A percentile compares a stretch with the other conserved stretches of the same genome.
These are phyloP conservation scores for Clanis bilineata DNA, from an alignment of 2,888 invertebrate genomes.

Conservation along the genomic window DNA sequence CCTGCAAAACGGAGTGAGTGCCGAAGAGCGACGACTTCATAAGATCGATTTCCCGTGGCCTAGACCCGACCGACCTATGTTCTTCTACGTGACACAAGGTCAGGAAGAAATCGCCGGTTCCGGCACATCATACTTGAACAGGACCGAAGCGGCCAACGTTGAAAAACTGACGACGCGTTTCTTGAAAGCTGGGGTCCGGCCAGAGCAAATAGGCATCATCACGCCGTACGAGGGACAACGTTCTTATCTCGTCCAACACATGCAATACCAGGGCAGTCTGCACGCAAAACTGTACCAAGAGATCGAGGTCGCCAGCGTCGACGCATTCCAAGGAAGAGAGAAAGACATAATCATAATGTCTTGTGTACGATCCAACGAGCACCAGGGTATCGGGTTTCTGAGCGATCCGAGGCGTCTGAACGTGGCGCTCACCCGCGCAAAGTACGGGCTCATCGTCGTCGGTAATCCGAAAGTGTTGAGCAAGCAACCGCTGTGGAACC, in stretches of 20 bases:
- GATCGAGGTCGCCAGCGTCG: constrained; percentile 99
- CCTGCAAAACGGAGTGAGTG: constrained; percentile 98
- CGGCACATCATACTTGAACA: constrained; percentile 98
- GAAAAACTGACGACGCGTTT: constrained; percentile 98
- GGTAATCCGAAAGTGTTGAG: constrained; percentile 99
- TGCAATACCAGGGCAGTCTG: constrained; percentile 99
- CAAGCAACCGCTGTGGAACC: constrained; percentile 99
- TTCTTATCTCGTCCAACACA: constrained; percentile 98
- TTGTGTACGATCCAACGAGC: constrained; percentile 98
- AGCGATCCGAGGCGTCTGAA: constrained; percentile 99
- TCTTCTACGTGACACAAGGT: constrained; percentile 98
- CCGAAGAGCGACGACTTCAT: constrained; percentile 94
- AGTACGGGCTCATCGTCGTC: constrained; percentile 98
- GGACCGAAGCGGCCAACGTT: constrained; percentile 99
- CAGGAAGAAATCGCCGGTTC: constrained; percentile 99
- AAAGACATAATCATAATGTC: constrained; percentile 99
- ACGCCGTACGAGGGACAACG: constrained; percentile 99
- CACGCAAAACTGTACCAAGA: constrained; percentile 98
- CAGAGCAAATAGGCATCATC: constrained; percentile 99
- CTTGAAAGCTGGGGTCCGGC: constrained; percentile 96
- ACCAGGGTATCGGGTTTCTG: constrained; percentile 99
- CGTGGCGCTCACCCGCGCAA: constrained; percentile 98
- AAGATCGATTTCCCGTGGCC: constrained; percentile 99
- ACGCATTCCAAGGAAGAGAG: constrained; percentile 99
- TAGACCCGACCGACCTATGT: constrained; percentile 97